Evolutionary conservation across 2,888 invertebrate species (phyloP), one percentile per base, ranked within the genome.

Genomic region (Keiferia lycopersicella): DNA sequence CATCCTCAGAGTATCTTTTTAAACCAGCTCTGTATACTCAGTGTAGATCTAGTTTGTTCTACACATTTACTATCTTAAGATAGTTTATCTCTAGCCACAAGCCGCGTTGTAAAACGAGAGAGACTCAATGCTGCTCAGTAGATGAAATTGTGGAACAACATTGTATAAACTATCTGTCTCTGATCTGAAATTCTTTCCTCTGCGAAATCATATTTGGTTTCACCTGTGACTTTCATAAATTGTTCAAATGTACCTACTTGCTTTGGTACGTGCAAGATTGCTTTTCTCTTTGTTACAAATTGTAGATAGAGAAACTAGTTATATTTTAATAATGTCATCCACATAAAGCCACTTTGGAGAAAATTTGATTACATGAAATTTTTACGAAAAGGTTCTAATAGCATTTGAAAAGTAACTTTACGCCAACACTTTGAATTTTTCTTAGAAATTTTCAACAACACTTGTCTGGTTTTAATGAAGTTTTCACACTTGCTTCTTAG

Each of bases 211-310:
- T 22, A 26, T 20, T 12, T 26, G 45, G 41, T 20, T 60, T 60
- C 45, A 60, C 60, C 60, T 60, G 41, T 45, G 45, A 26, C 45
- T 60, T 45, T 60, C 45, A 60, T 41, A 56, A 56, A 56, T 56
- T 56, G 56, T 56, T 56, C 56, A 56, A n/a, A 34, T n/a, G 30
- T 53, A 53, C 50, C 16, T 53, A 53, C 56, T 34, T 56, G 11
- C 22, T 53, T 53, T 53, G 22, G 26, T 26, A 53, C 20, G 22
- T 14, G 22, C 51, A 53, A 26, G 12, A 45, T 45, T 51, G 51
- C 51, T 51, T 51, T n/a, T 51, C 51, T 51, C 51, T 51, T 51
- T 20, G 51, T 51, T 20, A 51, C 51, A 20, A 22, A 18, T 22
- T 51, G 0, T 2, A 18, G 51, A 2, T 20, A 18, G 18, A 50